Base-by-base conservation (phyloP, 2,797 vertebrate species). In the Notoglanidium macrostoma region DNA sequence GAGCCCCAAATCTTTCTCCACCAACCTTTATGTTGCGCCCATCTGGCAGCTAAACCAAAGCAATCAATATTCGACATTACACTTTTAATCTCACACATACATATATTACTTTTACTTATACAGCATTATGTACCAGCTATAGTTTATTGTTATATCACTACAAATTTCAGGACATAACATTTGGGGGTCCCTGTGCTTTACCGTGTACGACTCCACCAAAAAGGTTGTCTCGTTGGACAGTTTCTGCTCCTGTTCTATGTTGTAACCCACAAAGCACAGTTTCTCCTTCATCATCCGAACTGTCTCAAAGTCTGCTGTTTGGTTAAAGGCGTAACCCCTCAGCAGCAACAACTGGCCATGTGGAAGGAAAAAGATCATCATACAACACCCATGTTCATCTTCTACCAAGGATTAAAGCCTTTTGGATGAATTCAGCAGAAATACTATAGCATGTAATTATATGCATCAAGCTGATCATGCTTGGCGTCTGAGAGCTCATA, bases 211-310 rank as follows among this genome's bases (percentile, higher is more conserved):
- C 92, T 97, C 96, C 88, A 97, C 95, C 87, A 97, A 91, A 79
- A 91, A 94, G 0, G 96, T 97, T 40, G 96, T 97, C 91, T 97
- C 96, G 0, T 86, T 91, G 54, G 96, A 95, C 63, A 97, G 92
- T 0, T 89, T 92, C 92, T 96, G 95, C 89, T 97, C 96, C 89
- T 96, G 96, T 32, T 96, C 96, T 0, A 96, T 95, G 94, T 96
- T 95, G 94, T 96, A 97, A 21, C 94, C 96, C n/a, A 97, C 96
- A 8, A 96, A 97, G 88, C 96, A 97, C 57, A 96, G 91, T 70
- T 95, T 94, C 94, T 97, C 96, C 93, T 97, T 97, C 91, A 97
- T 23, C 94, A 96, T 95, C 0, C 95, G 93, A 87, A 96, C 96
- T 0, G 96, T 96, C 93, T 97, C 96, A 78, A 96, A 96, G 94